These are phyloP conservation scores for Lucilia sericata DNA, from an alignment of 1,140 invertebrate genomes.

Conservation along the genomic window DNA sequence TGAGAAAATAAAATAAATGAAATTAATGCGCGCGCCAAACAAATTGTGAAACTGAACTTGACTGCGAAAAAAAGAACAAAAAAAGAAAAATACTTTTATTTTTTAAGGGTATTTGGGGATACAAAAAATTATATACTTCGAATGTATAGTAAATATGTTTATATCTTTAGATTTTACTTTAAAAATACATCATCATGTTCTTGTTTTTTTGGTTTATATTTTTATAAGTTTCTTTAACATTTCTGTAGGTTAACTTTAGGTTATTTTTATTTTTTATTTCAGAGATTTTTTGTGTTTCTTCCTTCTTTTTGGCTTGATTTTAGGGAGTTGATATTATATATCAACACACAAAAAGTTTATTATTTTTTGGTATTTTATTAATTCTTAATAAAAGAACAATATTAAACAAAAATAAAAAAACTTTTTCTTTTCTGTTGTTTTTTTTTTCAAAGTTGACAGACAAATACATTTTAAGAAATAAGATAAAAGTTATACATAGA, in stretches of 20 bases:
- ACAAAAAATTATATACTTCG: background rate
- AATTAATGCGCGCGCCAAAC: constrained; percentile 62
- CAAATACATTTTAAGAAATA: background rate
- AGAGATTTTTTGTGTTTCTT: background rate
- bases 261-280: constrained; percentile 14
- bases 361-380: background rate
- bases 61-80: constrained; percentile 59
- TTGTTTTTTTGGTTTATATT: background rate
- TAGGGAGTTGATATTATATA: constrained; percentile 15
- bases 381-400: background rate
- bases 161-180: background rate
- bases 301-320: background rate
- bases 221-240: background rate
- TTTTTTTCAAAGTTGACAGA: background rate
- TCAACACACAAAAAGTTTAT: constrained; percentile 17
- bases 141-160: too few relatives aligned
- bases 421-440: background rate
- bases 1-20: constrained; percentile 45
- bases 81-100: constrained; percentile 16
- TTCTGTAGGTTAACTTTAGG: background rate
- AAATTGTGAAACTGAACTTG: constrained; percentile 66
- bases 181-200: background rate
- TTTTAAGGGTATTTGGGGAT: constrained; percentile 8
- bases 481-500: background rate
- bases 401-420: background rate